These are phyloP conservation scores for Heliocidaris tuberculata DNA, from an alignment of 35 echinoderm and acorn worm genomes.

Conservation along the genomic window DNA sequence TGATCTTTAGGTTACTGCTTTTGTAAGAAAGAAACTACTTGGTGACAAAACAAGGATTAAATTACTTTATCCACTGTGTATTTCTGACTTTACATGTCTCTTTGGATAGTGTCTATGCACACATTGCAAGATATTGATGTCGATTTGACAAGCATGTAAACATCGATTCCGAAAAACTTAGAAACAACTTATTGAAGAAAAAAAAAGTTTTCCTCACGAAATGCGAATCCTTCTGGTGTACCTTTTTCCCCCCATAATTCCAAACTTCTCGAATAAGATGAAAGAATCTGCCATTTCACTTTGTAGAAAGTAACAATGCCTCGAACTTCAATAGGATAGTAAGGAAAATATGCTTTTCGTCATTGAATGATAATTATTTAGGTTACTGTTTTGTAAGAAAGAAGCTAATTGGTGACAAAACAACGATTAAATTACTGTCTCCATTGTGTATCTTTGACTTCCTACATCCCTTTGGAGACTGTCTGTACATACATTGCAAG, in stretches of 20 bases:
- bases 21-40: not conserved
- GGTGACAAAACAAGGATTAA: not conserved
- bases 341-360: not conserved
- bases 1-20: not conserved
- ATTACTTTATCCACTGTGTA: not conserved
- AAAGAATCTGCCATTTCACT: not conserved
- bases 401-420: no score
- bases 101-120: not conserved
- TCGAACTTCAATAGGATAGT: not conserved
- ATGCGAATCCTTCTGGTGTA: not conserved
- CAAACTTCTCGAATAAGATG: not conserved
- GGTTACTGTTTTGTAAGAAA: no score
- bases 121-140: not conserved
- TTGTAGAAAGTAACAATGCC: not conserved
- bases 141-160: not conserved
- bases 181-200: not conserved
- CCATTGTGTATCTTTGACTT: not conserved
- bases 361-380: no score
- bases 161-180: not conserved
- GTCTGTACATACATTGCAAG: not conserved
- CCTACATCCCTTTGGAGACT: not conserved
- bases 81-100: not conserved
- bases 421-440: not conserved
- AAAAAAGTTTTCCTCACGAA: not conserved
- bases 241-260: not conserved